Conservation (phyloP, 2,888 invertebrate genomes). For the Rhodophaea formosa region DNA sequence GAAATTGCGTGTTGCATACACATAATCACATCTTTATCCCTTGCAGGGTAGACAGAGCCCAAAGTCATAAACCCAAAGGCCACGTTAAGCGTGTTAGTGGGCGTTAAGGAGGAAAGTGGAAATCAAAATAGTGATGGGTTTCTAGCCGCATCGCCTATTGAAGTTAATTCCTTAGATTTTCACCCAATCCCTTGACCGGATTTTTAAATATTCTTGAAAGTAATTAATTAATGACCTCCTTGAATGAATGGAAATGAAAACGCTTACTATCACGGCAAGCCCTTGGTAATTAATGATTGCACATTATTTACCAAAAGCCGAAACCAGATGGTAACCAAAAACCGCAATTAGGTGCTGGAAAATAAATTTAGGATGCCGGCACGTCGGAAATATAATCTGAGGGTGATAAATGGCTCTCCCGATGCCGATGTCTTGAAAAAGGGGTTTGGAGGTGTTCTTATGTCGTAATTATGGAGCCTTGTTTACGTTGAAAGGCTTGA, state of each 20-base stretch:
- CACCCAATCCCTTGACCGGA: no score
- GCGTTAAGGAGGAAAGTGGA: no score
- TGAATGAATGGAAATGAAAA: conserved; percentile 12
- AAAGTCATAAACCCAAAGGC: no score
- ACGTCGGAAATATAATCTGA: conserved; percentile 48
- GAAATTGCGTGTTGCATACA: no score
- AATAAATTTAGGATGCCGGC: conserved; percentile 22
- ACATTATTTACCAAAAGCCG: conserved; percentile 20
- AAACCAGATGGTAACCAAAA: conserved; percentile 19
- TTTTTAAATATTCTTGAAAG: no score
- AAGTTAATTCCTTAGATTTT: no score
- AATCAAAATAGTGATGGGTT: no score
- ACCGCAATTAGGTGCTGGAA: conserved; percentile 19
- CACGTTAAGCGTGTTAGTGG: no score
- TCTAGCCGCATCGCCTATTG: no score
- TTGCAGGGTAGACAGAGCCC: no score
- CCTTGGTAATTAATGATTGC: neutral
- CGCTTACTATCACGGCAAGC: conserved; percentile 6
- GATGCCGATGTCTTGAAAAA: conserved; percentile 31
- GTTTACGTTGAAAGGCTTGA: neutral
- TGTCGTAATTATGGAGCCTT: conserved; percentile 1
- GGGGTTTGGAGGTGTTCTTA: conserved; percentile 13
- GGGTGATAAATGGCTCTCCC: conserved; percentile 46
- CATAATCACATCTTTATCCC: no score
- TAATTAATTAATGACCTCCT: no score